phyloP scores from a whole-genome alignment of 1,140 invertebrate genomes.

The Kradibia gibbosae region DNA sequence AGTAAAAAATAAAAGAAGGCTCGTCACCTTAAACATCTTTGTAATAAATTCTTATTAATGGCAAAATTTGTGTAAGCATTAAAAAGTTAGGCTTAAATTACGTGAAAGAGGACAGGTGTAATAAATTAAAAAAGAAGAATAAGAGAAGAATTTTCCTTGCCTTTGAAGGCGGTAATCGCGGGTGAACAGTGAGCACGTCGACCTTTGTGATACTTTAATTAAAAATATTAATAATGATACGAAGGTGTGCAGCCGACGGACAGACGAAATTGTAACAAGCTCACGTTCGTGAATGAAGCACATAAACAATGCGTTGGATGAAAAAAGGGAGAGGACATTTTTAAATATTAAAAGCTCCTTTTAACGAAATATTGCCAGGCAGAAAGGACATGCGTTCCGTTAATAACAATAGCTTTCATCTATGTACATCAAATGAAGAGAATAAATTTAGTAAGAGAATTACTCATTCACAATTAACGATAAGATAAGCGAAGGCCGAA shows the following conservation, averaged over 20 bases:
- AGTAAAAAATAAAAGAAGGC: not conserved
- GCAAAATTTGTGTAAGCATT: not conserved
- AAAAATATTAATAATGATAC: constrained; percentile 64
- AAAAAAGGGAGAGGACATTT: not conserved
- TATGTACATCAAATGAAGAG: not conserved
- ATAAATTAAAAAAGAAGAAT: constrained; percentile 25
- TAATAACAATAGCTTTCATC: constrained; percentile 11
- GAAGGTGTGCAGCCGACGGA: constrained; percentile 28
- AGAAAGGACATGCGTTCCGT: not conserved
- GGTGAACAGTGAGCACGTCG: constrained; percentile 48
- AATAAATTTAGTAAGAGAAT: constrained; percentile 15
- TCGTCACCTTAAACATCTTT: not conserved
- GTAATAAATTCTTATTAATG: not conserved
- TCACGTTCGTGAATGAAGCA: not conserved
- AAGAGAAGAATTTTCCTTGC: constrained; percentile 5
- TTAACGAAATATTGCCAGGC: not conserved
- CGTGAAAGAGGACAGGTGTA: not conserved
- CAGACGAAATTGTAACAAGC: constrained; percentile 51
- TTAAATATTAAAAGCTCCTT: constrained; percentile 32
- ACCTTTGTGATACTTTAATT: constrained; percentile 62
- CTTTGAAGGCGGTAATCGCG: constrained; percentile 52
- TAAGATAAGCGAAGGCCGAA: not conserved
- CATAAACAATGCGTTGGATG: not conserved
- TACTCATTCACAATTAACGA: not conserved
- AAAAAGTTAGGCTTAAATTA: constrained; percentile 1